These are phyloP conservation scores for Erythrolamprus reginae DNA, from an alignment of 2,113 vertebrate genomes.

Conservation along the genomic window DNA sequence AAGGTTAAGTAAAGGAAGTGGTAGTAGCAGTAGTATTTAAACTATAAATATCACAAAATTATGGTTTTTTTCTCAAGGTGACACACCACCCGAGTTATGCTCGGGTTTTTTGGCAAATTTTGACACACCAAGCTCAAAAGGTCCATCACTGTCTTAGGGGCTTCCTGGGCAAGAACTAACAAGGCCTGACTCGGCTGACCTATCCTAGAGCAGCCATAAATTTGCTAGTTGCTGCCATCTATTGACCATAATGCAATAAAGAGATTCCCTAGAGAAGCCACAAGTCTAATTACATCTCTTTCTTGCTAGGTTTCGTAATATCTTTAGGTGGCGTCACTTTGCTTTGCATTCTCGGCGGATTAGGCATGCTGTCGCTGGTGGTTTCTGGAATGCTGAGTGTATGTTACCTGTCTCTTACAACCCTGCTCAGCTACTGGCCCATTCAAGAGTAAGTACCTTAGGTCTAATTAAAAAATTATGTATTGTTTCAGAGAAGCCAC, in stretches of 20 bases:
- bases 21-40: too few relatives aligned
- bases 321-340: constrained; percentile 70
- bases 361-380: constrained; percentile 71
- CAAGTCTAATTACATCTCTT: neutral
- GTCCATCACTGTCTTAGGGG: too few relatives aligned
- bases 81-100: too few relatives aligned
- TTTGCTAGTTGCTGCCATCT: neutral
- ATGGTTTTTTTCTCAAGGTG: too few relatives aligned
- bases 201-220: neutral
- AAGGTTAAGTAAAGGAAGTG: too few relatives aligned
- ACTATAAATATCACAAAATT: too few relatives aligned
- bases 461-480: neutral
- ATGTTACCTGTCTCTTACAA: constrained; percentile 63
- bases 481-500: too few relatives aligned
- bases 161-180: neutral
- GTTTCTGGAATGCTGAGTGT: constrained; percentile 64
- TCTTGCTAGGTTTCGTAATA: constrained; percentile 71
- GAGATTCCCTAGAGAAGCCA: neutral
- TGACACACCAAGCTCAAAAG: too few relatives aligned
- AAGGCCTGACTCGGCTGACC: neutral
- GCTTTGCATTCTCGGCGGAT: constrained; percentile 75
- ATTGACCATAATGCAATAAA: neutral
- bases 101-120: too few relatives aligned
- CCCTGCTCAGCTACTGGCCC: constrained; percentile 64
- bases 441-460: constrained; percentile 52